Percentiles rank a stretch among this genome's conserved stretches.
phyloP scores from a whole-genome alignment of 1,140 invertebrate genomes.

The Cydia amplana region DNA sequence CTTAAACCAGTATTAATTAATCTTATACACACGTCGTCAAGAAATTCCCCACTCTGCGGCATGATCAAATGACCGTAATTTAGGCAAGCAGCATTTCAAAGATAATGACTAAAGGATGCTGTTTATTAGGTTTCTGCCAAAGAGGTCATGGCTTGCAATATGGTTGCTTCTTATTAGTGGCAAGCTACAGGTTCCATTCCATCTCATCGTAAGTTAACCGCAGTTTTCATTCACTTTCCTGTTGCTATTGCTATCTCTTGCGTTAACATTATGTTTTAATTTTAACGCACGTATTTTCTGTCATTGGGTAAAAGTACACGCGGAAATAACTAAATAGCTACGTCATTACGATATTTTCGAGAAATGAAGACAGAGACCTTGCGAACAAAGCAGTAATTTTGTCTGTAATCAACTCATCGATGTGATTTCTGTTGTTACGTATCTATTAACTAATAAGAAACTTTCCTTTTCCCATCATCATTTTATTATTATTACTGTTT shows the following conservation, averaged over 20 bases:
- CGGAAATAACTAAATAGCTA: too few species aligned
- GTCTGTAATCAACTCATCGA: too few species aligned
- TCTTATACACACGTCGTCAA: not conserved
- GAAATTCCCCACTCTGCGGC: not conserved
- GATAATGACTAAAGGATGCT: constrained; percentile 19
- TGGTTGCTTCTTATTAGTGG: constrained; percentile 2
- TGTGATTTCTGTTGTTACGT: too few species aligned
- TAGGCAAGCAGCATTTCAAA: constrained; percentile 22
- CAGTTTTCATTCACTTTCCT: not conserved
- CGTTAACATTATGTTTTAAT: too few species aligned
- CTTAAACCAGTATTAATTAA: not conserved
- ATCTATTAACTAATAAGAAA: not conserved
- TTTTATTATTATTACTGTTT: too few species aligned
- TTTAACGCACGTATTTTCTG: too few species aligned
- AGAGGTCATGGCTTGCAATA: constrained; percentile 26
- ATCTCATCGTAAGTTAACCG: not conserved
- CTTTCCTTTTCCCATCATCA: not conserved
- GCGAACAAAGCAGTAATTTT: too few species aligned
- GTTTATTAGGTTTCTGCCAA: constrained; percentile 21
- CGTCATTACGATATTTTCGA: too few species aligned
- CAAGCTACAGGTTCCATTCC: not conserved
- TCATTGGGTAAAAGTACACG: too few species aligned
- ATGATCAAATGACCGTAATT: constrained; percentile 2
- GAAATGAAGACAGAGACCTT: too few species aligned
- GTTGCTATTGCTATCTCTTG: not conserved